phyloP scores from a whole-genome alignment of 1,140 invertebrate species.

The Calephelis nemesis region DNA sequence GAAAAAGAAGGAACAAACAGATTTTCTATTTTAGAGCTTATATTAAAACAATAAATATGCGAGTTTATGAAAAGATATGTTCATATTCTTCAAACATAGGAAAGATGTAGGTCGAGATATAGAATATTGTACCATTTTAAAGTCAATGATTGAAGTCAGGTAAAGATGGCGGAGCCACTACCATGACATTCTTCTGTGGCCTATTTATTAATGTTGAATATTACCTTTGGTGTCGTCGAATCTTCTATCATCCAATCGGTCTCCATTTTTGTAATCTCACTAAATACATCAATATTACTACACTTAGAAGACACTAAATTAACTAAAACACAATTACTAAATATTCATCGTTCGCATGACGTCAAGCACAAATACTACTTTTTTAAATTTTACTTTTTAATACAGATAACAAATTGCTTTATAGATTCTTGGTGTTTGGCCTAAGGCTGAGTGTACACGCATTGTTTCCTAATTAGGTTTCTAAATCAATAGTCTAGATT shows the following conservation, averaged over 20 bases:
- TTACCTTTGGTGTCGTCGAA: conserved; percentile 67
- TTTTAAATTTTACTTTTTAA: conserved; percentile 24
- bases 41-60: neutral
- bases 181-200: conserved; percentile 66
- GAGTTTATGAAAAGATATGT: neutral
- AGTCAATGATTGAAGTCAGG: conserved; percentile 40
- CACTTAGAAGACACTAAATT: conserved; percentile 58
- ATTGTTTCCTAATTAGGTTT: no score
- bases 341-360: conserved; percentile 72
- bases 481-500: no score
- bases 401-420: conserved; percentile 2
- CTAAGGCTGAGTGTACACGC: no score
- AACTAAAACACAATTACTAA: conserved; percentile 62
- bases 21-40: neutral
- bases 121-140: conserved; percentile 22
- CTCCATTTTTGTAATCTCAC: conserved; percentile 74
- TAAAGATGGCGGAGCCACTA: conserved; percentile 69
- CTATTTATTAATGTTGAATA: conserved; percentile 51
- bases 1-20: neutral
- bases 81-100: neutral
- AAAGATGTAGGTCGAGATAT: neutral
- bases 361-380: conserved; percentile 63
- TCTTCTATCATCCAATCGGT: conserved; percentile 76
- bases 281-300: conserved; percentile 71
- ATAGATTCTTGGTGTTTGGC: no score